These are phyloP conservation scores for Eunapius fragilis DNA, from an alignment of 37 sponge, comb jelly and placozoan genomes.

Conservation along the genomic window DNA sequence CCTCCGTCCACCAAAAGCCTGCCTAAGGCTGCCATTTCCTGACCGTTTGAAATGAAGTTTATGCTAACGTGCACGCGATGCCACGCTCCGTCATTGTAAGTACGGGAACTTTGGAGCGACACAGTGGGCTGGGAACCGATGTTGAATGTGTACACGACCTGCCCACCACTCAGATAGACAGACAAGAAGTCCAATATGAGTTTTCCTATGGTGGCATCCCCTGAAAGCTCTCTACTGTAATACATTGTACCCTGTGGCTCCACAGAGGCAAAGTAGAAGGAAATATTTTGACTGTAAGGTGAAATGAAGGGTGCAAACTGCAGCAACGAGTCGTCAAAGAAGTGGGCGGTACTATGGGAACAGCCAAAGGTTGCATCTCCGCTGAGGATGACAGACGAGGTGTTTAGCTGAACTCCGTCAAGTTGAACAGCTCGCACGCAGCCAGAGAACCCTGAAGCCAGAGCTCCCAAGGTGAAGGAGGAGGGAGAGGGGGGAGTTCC, in stretches of 20 bases:
- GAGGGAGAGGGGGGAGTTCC: neutral
- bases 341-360: slow-evolving; percentile 41
- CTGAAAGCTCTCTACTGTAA: slow-evolving; percentile 14
- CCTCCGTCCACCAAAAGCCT: slow-evolving; percentile 25
- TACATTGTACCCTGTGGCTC: slow-evolving; percentile 24
- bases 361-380: slow-evolving; percentile 42
- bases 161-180: slow-evolving; percentile 7
- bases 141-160: slow-evolving; percentile 23
- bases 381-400: slow-evolving; percentile 16
- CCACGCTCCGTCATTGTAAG: slow-evolving; percentile 45
- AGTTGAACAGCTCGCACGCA: slow-evolving; percentile 30
- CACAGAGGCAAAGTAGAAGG: slow-evolving; percentile 23
- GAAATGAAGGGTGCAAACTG: slow-evolving; percentile 13
- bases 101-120: neutral
- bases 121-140: slow-evolving; percentile 10
- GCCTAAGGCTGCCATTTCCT: neutral
- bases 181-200: slow-evolving; percentile 36
- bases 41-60: slow-evolving; percentile 10
- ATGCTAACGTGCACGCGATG: slow-evolving; percentile 22
- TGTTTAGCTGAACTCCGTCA: neutral
- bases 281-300: slow-evolving; percentile 10
- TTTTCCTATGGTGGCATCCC: slow-evolving; percentile 20
- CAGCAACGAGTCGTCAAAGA: slow-evolving; percentile 27
- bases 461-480: slow-evolving; percentile 7
- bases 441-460: neutral